Evolutionary conservation across 2,113 vertebrate species (phyloP).

Genomic region (Actinemys pallida): DNA sequence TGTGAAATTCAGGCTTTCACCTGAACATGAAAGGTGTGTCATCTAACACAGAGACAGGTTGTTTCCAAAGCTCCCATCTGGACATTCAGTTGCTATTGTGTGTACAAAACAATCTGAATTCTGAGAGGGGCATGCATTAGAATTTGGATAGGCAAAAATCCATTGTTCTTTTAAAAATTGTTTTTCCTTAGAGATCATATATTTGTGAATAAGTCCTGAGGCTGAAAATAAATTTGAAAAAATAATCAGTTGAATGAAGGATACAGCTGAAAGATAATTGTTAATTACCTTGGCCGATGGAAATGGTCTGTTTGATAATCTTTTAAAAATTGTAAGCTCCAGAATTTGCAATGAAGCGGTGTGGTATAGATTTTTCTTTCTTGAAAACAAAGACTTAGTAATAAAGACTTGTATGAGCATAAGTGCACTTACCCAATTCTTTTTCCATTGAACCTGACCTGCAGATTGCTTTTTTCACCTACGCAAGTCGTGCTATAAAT

Average conservation of each 20-base stretch:
- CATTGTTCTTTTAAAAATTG: constrained; percentile 27
- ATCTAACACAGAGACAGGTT: neutral
- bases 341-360: constrained; percentile 67
- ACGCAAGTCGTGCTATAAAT: constrained; percentile 68
- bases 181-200: constrained; percentile 37
- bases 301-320: constrained; percentile 53
- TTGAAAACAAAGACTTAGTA: constrained; percentile 73
- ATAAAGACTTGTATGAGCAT: constrained; percentile 74
- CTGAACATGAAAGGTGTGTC: neutral
- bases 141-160: constrained; percentile 29
- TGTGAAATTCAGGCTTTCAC: constrained; percentile 7
- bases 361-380: constrained; percentile 71
- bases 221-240: constrained; percentile 35
- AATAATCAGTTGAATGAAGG: constrained; percentile 49
- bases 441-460: constrained; percentile 76
- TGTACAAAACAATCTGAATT: constrained; percentile 24
- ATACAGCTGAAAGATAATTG: constrained; percentile 44
- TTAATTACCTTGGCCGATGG: constrained; percentile 41
- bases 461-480: constrained; percentile 69
- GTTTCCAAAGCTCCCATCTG: neutral
- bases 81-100: constrained; percentile 3
- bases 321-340: constrained; percentile 50
- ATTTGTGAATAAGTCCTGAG: neutral
- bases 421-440: constrained; percentile 77
- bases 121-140: neutral